Conservation (phyloP, 2,113 vertebrate genomes). For the Emydocephalus ijimae region DNA sequence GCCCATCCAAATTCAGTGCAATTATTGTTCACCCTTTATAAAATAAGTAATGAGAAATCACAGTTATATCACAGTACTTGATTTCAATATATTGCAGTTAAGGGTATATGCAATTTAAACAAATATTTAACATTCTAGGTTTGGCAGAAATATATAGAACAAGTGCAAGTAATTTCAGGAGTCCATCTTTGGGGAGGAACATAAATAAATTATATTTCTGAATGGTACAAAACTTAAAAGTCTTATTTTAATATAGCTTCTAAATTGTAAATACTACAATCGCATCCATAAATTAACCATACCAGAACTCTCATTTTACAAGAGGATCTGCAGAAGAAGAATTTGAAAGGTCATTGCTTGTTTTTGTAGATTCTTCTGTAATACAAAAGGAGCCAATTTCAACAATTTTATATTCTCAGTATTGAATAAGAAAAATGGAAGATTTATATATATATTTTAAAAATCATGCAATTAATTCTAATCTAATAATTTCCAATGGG, state of each 20-base stretch:
- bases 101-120: not conserved
- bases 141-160: not conserved
- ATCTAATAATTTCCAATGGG: not conserved
- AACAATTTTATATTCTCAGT: conserved; percentile 2
- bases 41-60: not conserved
- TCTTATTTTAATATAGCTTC: conserved; percentile 56
- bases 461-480: not conserved
- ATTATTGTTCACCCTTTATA: not conserved
- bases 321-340: conserved; percentile 61
- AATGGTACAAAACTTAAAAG: conserved; percentile 24
- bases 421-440: not conserved
- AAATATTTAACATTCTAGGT: not conserved
- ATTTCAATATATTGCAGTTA: not conserved
- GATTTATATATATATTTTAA: not conserved
- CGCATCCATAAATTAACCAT: conserved; percentile 1
- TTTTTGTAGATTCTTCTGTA: conserved; percentile 71
- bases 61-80: not conserved
- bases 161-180: not conserved
- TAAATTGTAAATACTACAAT: conserved; percentile 57
- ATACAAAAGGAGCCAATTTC: conserved; percentile 18
- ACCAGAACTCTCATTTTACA: conserved; percentile 67
- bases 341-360: conserved; percentile 56
- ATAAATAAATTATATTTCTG: not conserved
- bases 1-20: not conserved
- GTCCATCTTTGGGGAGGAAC: not conserved